These are phyloP conservation scores for Oophaga sylvatica DNA, from an alignment of 2,797 vertebrate species.

Conservation along the genomic window DNA sequence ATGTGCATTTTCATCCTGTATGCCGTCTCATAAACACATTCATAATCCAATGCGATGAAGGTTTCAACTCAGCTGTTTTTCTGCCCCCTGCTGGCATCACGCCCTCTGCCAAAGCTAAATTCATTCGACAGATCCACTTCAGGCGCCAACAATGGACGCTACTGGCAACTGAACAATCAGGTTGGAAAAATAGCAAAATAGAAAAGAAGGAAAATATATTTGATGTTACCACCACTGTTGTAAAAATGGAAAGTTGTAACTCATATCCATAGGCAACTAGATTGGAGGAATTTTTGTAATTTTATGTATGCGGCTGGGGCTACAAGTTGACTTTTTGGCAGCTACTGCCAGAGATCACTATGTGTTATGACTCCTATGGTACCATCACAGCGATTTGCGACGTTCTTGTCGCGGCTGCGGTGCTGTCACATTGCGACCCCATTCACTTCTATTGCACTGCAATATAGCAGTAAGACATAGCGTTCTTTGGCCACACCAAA, in stretches of 20 bases:
- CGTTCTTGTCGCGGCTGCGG: no score
- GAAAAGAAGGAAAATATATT: background rate
- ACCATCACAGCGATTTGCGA: no score
- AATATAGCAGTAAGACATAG: no score
- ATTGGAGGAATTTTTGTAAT: background rate
- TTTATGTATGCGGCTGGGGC: background rate
- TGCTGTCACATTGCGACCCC: no score
- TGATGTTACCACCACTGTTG: background rate
- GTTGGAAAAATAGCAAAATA: conserved; percentile 19
- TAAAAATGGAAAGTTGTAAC: background rate
- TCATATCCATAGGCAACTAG: background rate
- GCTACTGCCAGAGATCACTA: no score
- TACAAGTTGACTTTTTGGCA: no score
- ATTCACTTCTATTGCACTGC: no score
- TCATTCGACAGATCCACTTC: conserved; percentile 30
- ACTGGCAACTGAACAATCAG: conserved; percentile 35
- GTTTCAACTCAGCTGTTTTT: conserved; percentile 3
- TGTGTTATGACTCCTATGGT: no score
- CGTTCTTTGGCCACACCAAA: no score
- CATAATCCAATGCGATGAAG: conserved; percentile 26
- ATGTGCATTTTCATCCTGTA: conserved; percentile 11
- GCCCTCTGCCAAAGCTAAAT: conserved; percentile 21
- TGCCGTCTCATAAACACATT: conserved; percentile 21
- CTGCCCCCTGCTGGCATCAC: conserved; percentile 33
- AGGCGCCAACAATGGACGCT: conserved; percentile 36